These are phyloP conservation scores for Leucania comma DNA, from an alignment of 2,888 invertebrate species.

Conservation along the genomic window DNA sequence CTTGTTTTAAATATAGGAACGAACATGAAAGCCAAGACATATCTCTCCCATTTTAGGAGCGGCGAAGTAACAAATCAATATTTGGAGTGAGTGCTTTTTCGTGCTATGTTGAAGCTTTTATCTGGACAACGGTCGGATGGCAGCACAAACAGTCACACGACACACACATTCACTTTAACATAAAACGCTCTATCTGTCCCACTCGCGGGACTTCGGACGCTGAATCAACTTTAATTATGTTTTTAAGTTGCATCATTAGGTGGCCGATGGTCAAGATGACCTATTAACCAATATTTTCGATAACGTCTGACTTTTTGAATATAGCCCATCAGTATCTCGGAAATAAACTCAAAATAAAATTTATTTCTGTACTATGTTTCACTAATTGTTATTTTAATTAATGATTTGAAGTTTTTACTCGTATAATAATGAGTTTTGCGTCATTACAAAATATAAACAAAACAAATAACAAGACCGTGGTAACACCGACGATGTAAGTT, in stretches of 20 bases:
- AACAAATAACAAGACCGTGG: not conserved
- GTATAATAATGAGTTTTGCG: not conserved
- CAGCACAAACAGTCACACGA: conserved; percentile 87
- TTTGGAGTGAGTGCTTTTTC: conserved; percentile 91
- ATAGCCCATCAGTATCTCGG: conserved; percentile 5
- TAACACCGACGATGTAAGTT: not conserved
- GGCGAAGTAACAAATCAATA: conserved; percentile 90
- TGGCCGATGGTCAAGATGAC: conserved; percentile 32
- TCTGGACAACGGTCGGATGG: conserved; percentile 89
- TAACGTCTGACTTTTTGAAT: conserved; percentile 36
- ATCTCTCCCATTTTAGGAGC: conserved; percentile 86
- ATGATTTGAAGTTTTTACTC: conserved; percentile 21
- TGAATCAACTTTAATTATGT: conserved; percentile 47
- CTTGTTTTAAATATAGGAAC: conserved; percentile 76
- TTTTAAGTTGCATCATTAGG: conserved; percentile 48
- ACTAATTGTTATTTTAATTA: conserved; percentile 10
- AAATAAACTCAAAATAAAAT: conserved; percentile 36
- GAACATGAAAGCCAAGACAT: conserved; percentile 80
- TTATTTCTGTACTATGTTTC: conserved; percentile 30
- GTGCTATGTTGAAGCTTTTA: conserved; percentile 91
- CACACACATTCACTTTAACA: conserved; percentile 88
- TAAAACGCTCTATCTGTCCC: conserved; percentile 75
- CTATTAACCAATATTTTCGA: conserved; percentile 34
- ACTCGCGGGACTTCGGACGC: conserved; percentile 34
- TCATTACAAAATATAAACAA: not conserved